Evolutionary conservation across 1,140 invertebrate genomes (phyloP).

Genomic region (Belonocnema kinseyi): DNA sequence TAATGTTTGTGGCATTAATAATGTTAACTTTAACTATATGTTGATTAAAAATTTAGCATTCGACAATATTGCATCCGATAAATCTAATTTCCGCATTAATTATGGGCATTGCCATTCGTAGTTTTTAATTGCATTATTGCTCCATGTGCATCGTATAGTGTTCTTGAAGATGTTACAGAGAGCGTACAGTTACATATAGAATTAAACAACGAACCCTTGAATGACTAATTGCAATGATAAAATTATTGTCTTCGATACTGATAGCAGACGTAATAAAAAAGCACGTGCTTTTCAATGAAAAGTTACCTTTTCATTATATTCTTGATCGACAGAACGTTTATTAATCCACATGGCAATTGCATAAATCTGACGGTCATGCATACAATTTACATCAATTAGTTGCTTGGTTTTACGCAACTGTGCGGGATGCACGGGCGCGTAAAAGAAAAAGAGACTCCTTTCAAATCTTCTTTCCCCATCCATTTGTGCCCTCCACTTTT

Average conservation of each 20-base stretch:
- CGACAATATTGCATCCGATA: too few relatives aligned
- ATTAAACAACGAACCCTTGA: too few relatives aligned
- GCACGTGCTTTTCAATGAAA: slow-evolving; percentile 33
- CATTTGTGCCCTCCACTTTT: not conserved
- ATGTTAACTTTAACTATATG: too few relatives aligned
- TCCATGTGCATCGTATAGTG: too few relatives aligned
- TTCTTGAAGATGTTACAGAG: too few relatives aligned
- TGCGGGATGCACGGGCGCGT: not conserved
- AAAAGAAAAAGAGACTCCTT: slow-evolving; percentile 1
- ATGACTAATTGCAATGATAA: too few relatives aligned
- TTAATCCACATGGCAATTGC: slow-evolving; percentile 49
- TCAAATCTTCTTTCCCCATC: not conserved
- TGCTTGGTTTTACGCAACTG: slow-evolving; percentile 47
- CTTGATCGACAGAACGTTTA: slow-evolving; percentile 36
- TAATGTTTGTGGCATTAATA: too few relatives aligned
- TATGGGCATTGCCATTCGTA: too few relatives aligned
- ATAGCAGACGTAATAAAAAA: slow-evolving; percentile 2
- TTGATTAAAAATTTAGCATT: too few relatives aligned
- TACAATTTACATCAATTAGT: slow-evolving; percentile 53
- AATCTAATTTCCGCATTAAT: too few relatives aligned
- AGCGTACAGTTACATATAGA: too few relatives aligned
- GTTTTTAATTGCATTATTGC: too few relatives aligned
- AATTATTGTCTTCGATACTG: not conserved
- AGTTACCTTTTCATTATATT: slow-evolving; percentile 43
- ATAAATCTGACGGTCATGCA: slow-evolving; percentile 39